Conservation (phyloP, 2,113 vertebrate species). For the Seriola dumerili region DNA sequence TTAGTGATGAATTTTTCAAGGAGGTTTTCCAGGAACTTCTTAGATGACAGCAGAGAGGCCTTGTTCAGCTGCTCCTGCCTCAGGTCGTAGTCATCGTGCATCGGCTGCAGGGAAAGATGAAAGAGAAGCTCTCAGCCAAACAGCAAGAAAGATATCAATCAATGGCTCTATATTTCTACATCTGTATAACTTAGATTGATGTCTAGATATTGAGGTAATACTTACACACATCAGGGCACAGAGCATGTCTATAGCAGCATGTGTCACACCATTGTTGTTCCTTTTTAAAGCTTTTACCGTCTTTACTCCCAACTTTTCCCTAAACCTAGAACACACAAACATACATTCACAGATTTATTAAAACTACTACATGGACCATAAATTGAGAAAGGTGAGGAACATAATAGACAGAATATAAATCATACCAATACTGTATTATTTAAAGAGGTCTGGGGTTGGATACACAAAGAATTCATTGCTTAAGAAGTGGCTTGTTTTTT, state of each 20-base stretch:
- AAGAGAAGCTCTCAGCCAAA: not conserved
- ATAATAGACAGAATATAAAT: not conserved
- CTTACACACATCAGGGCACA: constrained; percentile 99
- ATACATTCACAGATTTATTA: constrained; percentile 23
- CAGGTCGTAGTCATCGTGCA: constrained; percentile 99
- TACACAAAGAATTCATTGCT: constrained; percentile 73
- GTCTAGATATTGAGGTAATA: constrained; percentile 55
- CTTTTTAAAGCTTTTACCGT: constrained; percentile 98
- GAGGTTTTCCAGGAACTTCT: constrained; percentile 98
- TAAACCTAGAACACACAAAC: constrained; percentile 87
- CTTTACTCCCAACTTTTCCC: constrained; percentile 96
- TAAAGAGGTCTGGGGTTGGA: constrained; percentile 66
- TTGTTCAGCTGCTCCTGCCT: constrained; percentile 99
- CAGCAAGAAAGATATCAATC: not conserved
- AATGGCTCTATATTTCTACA: not conserved
- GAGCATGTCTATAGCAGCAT: constrained; percentile 98
- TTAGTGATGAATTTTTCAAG: constrained; percentile 98
- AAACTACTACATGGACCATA: not conserved
- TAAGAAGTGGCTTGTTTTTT: constrained; percentile 55
- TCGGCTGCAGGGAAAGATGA: constrained; percentile 86
- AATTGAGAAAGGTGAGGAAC: not conserved
- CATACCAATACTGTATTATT: constrained; percentile 26
- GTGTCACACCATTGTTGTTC: constrained; percentile 95
- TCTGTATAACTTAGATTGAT: not conserved
- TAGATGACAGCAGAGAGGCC: constrained; percentile 97